These are phyloP conservation scores for Drosophila ananassae DNA, from an alignment of 1,140 invertebrate genomes.

Conservation along the genomic window DNA sequence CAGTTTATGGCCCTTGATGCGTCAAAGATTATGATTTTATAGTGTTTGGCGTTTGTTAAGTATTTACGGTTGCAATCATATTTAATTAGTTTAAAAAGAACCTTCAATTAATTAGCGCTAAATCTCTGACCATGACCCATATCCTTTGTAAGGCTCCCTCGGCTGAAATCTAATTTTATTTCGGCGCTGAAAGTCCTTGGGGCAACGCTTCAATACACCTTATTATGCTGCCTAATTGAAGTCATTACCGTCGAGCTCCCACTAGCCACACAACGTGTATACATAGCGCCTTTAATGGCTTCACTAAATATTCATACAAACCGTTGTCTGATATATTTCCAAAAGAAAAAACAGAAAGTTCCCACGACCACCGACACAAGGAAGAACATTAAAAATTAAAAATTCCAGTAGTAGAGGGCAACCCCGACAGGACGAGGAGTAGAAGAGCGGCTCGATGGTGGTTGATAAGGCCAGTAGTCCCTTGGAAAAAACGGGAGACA, in stretches of 20 bases:
- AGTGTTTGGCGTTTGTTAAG: not conserved
- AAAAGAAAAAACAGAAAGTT: conserved; percentile 54
- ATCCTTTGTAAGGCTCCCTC: conserved; percentile 8
- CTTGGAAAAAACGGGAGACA: conserved; percentile 36
- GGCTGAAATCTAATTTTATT: not conserved
- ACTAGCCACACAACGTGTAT: conserved; percentile 37
- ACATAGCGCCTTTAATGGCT: conserved; percentile 40
- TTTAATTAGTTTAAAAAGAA: not conserved
- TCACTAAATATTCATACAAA: conserved; percentile 56
- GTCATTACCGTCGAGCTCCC: conserved; percentile 39
- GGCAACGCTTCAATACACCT: conserved; percentile 34
- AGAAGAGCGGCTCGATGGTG: conserved; percentile 31
- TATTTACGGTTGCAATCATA: not conserved
- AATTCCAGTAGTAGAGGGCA: conserved; percentile 62
- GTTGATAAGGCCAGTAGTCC: conserved; percentile 49
- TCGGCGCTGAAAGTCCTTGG: not conserved
- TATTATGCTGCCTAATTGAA: conserved; percentile 46
- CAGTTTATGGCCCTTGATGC: conserved; percentile 18
- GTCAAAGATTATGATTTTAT: conserved; percentile 1
- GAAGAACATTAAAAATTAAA: conserved; percentile 59
- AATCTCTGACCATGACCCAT: not conserved
- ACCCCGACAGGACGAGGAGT: conserved; percentile 52
- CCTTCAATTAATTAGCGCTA: not conserved
- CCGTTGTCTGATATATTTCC: conserved; percentile 41
- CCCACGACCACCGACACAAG: conserved; percentile 66